Percentiles rank a stretch among this genome's conserved stretches.
phyloP scores from a whole-genome alignment of 2,113 vertebrate species.

The Colius striatus region DNA sequence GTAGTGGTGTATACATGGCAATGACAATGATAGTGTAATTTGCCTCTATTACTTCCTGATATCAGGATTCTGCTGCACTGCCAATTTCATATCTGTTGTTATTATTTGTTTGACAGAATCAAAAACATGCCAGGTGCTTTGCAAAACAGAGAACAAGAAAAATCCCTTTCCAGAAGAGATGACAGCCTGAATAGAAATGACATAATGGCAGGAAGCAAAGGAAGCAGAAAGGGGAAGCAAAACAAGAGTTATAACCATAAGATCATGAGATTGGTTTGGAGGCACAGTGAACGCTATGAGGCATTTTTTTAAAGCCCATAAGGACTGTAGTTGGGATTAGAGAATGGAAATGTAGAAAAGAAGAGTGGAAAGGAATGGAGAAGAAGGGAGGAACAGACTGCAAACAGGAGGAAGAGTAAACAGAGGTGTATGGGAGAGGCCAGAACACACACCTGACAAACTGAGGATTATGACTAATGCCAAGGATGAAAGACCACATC shows the following conservation, averaged over 20 bases:
- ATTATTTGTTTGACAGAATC: slow-evolving; percentile 74
- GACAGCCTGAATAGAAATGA: slow-evolving; percentile 70
- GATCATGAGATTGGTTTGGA: slow-evolving; percentile 71
- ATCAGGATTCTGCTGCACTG: slow-evolving; percentile 61
- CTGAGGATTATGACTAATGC: slow-evolving; percentile 63
- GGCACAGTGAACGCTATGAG: slow-evolving; percentile 71
- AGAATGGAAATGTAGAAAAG: slow-evolving; percentile 69
- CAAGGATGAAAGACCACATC: slow-evolving; percentile 57
- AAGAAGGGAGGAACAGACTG: slow-evolving; percentile 72
- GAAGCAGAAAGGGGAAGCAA: slow-evolving; percentile 71
- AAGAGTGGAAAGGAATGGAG: slow-evolving; percentile 64
- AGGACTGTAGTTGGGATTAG: slow-evolving; percentile 66
- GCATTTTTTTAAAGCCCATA: slow-evolving; percentile 67
- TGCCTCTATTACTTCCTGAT: slow-evolving; percentile 67
- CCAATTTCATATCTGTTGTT: slow-evolving; percentile 71
- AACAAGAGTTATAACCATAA: slow-evolving; percentile 72
- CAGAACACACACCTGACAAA: slow-evolving; percentile 65
- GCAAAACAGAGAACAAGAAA: slow-evolving; percentile 69
- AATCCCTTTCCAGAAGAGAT: slow-evolving; percentile 69
- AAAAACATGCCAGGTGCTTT: slow-evolving; percentile 72
- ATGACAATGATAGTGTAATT: slow-evolving; percentile 60
- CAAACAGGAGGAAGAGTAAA: slow-evolving; percentile 66
- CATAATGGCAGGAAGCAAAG: slow-evolving; percentile 65
- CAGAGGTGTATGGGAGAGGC: slow-evolving; percentile 66
- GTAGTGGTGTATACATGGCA: slow-evolving; percentile 33